phyloP scores from a whole-genome alignment of 2,113 vertebrate genomes.

The Anoplopoma fimbria region DNA sequence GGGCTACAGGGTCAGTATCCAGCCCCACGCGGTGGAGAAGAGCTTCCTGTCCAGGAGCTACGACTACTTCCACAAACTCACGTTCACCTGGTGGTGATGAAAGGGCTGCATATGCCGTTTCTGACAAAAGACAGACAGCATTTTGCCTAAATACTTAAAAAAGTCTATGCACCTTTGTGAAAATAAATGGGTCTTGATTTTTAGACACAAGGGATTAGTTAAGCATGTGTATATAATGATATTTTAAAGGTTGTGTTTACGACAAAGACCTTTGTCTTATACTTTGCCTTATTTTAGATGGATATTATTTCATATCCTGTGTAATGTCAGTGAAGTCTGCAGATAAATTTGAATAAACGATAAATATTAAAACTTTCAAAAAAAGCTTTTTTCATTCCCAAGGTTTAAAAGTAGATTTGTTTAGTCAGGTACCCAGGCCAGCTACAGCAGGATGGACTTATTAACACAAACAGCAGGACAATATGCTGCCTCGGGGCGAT shows the following conservation, averaged over 20 bases:
- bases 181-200: not conserved
- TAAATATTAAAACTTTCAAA: no score
- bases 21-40: constrained; percentile 75
- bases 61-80: constrained; percentile 86
- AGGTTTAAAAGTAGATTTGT: not conserved
- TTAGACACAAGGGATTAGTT: not conserved
- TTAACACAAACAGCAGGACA: not conserved
- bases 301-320: not conserved
- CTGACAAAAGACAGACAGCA: not conserved
- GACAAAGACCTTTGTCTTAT: not conserved
- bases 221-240: not conserved
- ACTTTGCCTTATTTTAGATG: not conserved
- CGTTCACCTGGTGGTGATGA: constrained; percentile 93
- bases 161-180: not conserved
- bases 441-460: not conserved
- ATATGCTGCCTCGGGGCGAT: no score
- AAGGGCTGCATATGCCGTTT: not conserved
- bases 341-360: constrained; percentile 4
- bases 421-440: not conserved
- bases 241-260: not conserved
- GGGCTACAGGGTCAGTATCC: constrained; percentile 85
- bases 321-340: not conserved
- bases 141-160: not conserved
- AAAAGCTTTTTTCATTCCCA: not conserved
- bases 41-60: constrained; percentile 83